Evolutionary conservation across 1,140 invertebrate species (phyloP), one percentile per base, ranked within the genome.

Genomic region (Aphaenogaster floridana): DNA sequence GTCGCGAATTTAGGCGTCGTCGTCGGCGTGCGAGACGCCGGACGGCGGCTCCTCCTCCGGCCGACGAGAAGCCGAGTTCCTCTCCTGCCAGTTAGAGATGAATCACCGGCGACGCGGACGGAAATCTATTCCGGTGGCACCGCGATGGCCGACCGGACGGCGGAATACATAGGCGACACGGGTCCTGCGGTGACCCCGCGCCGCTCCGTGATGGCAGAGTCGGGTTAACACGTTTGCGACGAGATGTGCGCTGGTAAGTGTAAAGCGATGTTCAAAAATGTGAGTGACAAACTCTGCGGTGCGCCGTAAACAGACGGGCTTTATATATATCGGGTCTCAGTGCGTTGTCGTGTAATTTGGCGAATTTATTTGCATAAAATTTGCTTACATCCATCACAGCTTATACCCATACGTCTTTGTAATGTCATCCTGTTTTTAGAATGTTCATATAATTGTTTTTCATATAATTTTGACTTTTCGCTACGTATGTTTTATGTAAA

Each of bases 41-140:
- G 15, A 1, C 48, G 13, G 61, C 50, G 57, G 21, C 28, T 52
- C 42, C 39, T 54, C 15, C 61, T 17, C 63, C 63, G 63, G 5
- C 50, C 84, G 42, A 59, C 36, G 45, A 80, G 81, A 50, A 77
- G 52, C 42, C 81, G 72, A 52, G 17, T 63, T 45, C 34, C 39
- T 45, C 34, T 77, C 81, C 34, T 6, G n/a, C n/a, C 52, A 45
- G 64, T 36, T 6, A 39, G 57, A 50, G 61, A 81, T 74, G 89
- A 87, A 84, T 89, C 48, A 87, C 86, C 50, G n/a, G 15, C 68
- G 71, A 45, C 36, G 34, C 48, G 68, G 61, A 89, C 89, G 88
- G 74, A 72, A 90, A 89, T 90, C 87, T 90, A 89, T 89, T 90
- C 42, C 89, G 78, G 21, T 48, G 36, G 21, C 42, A 57, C 79